A percentile compares a stretch with the other conserved stretches of the same genome.
phyloP scores from a whole-genome alignment of 1,140 invertebrate genomes.

The Lutraria rhynchaena region DNA sequence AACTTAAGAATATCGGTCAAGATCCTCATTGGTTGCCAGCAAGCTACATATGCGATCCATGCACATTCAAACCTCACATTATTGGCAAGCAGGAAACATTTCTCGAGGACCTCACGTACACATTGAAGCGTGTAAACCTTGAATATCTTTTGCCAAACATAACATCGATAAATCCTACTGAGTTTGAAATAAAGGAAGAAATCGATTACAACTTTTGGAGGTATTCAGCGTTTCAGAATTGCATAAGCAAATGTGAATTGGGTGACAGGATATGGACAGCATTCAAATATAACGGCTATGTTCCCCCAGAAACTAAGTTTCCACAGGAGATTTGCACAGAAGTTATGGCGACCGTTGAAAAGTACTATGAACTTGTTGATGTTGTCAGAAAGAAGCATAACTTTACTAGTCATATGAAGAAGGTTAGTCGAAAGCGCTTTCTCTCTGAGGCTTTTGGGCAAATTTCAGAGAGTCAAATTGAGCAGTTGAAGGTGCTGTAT shows the following conservation, averaged over 20 bases:
- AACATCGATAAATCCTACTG: slow-evolving; percentile 10
- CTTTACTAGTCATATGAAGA: slow-evolving; percentile 8
- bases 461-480: slow-evolving; percentile 7
- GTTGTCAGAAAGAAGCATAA: slow-evolving; percentile 24
- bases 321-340: neutral
- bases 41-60: slow-evolving; percentile 62
- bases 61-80: slow-evolving; percentile 58
- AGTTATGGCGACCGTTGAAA: neutral
- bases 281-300: slow-evolving; percentile 64
- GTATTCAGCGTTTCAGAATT: slow-evolving; percentile 35
- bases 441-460: slow-evolving; percentile 3
- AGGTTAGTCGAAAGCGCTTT: slow-evolving; percentile 2
- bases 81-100: slow-evolving; percentile 69
- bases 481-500: slow-evolving; percentile 11
- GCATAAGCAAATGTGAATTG: slow-evolving; percentile 48
- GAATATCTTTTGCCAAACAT: slow-evolving; percentile 34
- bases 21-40: slow-evolving; percentile 68
- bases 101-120: slow-evolving; percentile 39
- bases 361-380: neutral
- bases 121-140: slow-evolving; percentile 34
- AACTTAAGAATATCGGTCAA: slow-evolving; percentile 10
- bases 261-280: slow-evolving; percentile 56
- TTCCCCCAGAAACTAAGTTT: slow-evolving; percentile 45
- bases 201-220: slow-evolving; percentile 62
- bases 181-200: slow-evolving; percentile 58